Evolutionary conservation across 2,113 vertebrate genomes (phyloP).

Genomic region (Bostrychus sinensis): DNA sequence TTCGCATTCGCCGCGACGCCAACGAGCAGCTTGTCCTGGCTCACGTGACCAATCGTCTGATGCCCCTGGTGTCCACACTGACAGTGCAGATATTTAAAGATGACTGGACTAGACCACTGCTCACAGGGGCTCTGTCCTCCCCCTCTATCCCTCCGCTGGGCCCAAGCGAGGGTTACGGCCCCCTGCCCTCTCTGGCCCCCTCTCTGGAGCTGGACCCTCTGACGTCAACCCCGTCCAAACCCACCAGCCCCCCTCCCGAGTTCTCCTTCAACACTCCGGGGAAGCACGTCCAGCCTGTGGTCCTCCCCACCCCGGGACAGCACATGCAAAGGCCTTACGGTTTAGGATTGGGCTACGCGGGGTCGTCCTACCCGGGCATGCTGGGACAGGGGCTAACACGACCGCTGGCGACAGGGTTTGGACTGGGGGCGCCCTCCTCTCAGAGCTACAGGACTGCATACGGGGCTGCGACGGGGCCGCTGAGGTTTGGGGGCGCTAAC

Average conservation of each 20-base stretch:
- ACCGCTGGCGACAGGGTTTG: slow-evolving; percentile 42
- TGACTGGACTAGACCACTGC: slow-evolving; percentile 91
- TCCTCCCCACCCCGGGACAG: slow-evolving; percentile 80
- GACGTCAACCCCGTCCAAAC: slow-evolving; percentile 93
- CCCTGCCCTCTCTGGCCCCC: slow-evolving; percentile 60
- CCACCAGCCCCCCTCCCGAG: slow-evolving; percentile 90
- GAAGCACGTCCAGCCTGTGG: slow-evolving; percentile 83
- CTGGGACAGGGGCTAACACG: slow-evolving; percentile 80
- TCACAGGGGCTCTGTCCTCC: slow-evolving; percentile 79
- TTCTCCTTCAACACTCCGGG: slow-evolving; percentile 94
- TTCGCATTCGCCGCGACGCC: slow-evolving; percentile 95
- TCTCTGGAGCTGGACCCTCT: slow-evolving; percentile 76
- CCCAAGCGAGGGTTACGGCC: slow-evolving; percentile 79
- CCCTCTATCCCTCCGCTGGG: slow-evolving; percentile 77
- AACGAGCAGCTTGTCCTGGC: slow-evolving; percentile 98
- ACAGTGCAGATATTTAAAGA: slow-evolving; percentile 98
- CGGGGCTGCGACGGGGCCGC: slow-evolving; percentile 70
- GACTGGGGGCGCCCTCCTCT: slow-evolving; percentile 60
- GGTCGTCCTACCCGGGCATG: slow-evolving; percentile 75
- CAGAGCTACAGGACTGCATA: slow-evolving; percentile 88
- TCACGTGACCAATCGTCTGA: slow-evolving; percentile 93
- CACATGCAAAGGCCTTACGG: slow-evolving; percentile 83
- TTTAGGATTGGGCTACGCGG: slow-evolving; percentile 82
- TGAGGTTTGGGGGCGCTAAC: slow-evolving; percentile 79
- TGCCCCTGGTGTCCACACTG: slow-evolving; percentile 88